Conservation (phyloP, 1,140 invertebrate genomes). For the Leptinotarsa texana region DNA sequence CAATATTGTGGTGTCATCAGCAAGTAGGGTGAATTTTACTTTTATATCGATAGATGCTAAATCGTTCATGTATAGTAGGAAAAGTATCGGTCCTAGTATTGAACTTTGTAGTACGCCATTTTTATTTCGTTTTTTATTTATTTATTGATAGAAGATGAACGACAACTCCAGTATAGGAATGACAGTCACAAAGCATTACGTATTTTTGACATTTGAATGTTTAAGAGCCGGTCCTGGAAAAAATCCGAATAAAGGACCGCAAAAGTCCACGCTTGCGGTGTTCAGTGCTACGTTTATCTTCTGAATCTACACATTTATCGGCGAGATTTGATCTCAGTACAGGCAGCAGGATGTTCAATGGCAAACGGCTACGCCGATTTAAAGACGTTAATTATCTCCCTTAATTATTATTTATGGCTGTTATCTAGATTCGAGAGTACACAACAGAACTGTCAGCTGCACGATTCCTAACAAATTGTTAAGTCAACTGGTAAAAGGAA, state of each 20-base stretch:
- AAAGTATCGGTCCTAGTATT: too few relatives aligned
- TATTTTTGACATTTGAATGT: too few relatives aligned
- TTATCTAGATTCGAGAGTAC: slow-evolving; percentile 24
- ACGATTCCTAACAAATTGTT: slow-evolving; percentile 30
- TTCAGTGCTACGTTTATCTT: slow-evolving; percentile 16
- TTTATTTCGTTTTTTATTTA: too few relatives aligned
- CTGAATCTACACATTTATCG: slow-evolving; percentile 26
- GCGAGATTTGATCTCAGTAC: slow-evolving; percentile 12
- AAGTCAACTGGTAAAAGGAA: slow-evolving; percentile 27
- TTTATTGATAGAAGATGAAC: too few relatives aligned
- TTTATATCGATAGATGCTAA: too few relatives aligned
- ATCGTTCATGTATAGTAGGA: too few relatives aligned
- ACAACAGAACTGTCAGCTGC: slow-evolving; percentile 27
- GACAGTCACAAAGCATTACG: too few relatives aligned
- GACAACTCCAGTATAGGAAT: too few relatives aligned
- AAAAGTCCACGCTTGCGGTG: slow-evolving; percentile 23
- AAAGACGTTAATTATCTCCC: slow-evolving; percentile 25
- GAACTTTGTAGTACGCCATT: too few relatives aligned
- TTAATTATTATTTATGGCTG: slow-evolving; percentile 31
- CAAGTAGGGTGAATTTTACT: too few relatives aligned
- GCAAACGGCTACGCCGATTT: slow-evolving; percentile 9
- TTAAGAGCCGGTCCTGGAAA: not conserved
- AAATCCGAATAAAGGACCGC: slow-evolving; percentile 9
- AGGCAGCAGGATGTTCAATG: slow-evolving; percentile 8
- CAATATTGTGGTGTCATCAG: too few relatives aligned